Evolutionary conservation across 1,140 invertebrate genomes (phyloP).

Genomic region (Tetraneura akinire): DNA sequence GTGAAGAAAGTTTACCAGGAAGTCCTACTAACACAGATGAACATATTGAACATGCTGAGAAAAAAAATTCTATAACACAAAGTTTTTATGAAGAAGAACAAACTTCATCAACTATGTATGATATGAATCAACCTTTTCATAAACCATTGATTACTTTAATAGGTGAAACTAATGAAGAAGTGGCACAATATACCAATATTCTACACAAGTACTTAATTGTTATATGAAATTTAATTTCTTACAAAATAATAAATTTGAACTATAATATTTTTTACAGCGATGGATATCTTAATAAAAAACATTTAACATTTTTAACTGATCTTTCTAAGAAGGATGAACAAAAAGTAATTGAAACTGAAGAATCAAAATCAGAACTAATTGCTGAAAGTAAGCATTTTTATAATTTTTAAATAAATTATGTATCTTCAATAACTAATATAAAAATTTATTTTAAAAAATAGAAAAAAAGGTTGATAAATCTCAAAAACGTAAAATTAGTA

Average conservation of each 20-base stretch:
- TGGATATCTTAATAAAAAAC: slow-evolving; percentile 8
- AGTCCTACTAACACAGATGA: slow-evolving; percentile 73
- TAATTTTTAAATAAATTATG: not conserved
- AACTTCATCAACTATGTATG: slow-evolving; percentile 13
- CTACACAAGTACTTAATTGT: slow-evolving; percentile 10
- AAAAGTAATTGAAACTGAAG: slow-evolving; percentile 9
- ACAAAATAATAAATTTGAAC: too few relatives aligned
- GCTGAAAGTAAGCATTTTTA: not conserved
- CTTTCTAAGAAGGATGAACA: too few relatives aligned
- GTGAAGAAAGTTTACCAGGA: slow-evolving; percentile 85
- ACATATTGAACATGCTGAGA: slow-evolving; percentile 51
- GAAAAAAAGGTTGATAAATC: not conserved
- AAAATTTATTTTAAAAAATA: not conserved
- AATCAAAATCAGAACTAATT: not conserved
- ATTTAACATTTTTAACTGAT: slow-evolving; percentile 42
- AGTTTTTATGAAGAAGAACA: not conserved
- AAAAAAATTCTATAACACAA: not conserved
- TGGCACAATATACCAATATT: not conserved
- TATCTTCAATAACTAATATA: not conserved
- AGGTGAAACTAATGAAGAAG: not conserved
- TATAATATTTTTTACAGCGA: slow-evolving; percentile 18
- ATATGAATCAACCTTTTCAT: slow-evolving; percentile 18
- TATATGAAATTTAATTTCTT: too few relatives aligned
- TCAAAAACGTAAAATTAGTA: slow-evolving; percentile 21
- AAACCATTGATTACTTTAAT: slow-evolving; percentile 2